Conservation (phyloP, 2,888 invertebrate genomes). For the Tenthredo livida region DNA sequence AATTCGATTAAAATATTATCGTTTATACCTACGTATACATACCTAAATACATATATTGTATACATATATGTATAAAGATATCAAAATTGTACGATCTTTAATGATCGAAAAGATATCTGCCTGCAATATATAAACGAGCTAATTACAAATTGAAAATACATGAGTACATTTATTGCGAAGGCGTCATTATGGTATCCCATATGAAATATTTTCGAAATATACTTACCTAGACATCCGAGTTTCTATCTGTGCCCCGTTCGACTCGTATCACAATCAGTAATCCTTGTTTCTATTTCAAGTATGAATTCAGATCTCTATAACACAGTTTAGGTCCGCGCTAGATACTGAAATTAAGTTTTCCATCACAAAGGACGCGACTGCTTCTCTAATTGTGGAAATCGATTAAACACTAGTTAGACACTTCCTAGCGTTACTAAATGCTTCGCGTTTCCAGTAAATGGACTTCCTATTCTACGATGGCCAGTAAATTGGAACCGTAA, state of each 20-base stretch:
- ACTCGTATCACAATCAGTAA: background rate
- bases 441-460: background rate
- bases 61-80: background rate
- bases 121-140: slow-evolving; percentile 25
- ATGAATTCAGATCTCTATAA: background rate
- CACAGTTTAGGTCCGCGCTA: background rate
- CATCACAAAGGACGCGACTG: background rate
- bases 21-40: background rate
- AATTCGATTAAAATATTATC: background rate
- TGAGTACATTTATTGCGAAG: slow-evolving; percentile 1
- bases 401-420: background rate
- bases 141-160: background rate
- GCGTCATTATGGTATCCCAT: background rate
- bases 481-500: background rate
- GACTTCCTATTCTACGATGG: background rate
- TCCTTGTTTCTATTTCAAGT: slow-evolving; percentile 12
- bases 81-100: background rate
- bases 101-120: background rate
- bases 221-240: background rate
- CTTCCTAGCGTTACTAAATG: background rate
- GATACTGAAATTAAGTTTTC: background rate
- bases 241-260: background rate
- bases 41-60: background rate
- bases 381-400: background rate
- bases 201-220: background rate